Base-by-base conservation (phyloP, 2,113 vertebrate genomes). In the Mobula hypostoma region DNA sequence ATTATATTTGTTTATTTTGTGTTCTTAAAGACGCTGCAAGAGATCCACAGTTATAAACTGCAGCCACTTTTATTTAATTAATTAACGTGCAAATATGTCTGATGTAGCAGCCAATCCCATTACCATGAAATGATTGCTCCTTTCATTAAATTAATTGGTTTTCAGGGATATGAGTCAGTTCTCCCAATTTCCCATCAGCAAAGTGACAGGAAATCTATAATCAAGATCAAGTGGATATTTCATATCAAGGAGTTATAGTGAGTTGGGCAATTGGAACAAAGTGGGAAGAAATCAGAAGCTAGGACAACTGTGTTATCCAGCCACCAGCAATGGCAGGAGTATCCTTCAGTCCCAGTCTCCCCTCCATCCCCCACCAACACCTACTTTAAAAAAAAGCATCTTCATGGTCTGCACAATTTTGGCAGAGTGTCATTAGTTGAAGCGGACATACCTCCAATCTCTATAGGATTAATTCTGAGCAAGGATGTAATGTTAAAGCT, bases 81-180 rank as follows among this genome's bases (percentile, higher is more conserved):
- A 87, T 87, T 29, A 87, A 87, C 61, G 83, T 29, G 83, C 83
- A 87, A 61, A 58, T 7, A 4, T 87, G 56, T 61, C 29, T 4
- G 8, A 56, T 85, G 48, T 56, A 85, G 48, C 24, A 21, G 82
- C 7, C 82, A 24, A 85, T 85, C 48, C 48, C 82, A 85, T 85
- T 85, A 74, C 1, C 70, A 74, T 74, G 14, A 74, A 77, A 77
- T 77, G 63, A 85, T 24, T 27, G 24, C 21, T 85, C 24, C 82
- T 85, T 85, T 87, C 83, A 87, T 87, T 87, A 87, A 87, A 87
- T 12, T 61, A 61, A 87, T 87, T 87, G 29, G 56, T 87, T 87
- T 87, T 58, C 12, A 11, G 56, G 74, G 83, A 48, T 61, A 87
- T 87, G 11, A 61, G 83, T 87, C 48, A 87, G 56, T 61, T 61